These are phyloP conservation scores for Engraulis encrasicolus DNA, from an alignment of 2,113 vertebrate genomes.

Conservation along the genomic window DNA sequence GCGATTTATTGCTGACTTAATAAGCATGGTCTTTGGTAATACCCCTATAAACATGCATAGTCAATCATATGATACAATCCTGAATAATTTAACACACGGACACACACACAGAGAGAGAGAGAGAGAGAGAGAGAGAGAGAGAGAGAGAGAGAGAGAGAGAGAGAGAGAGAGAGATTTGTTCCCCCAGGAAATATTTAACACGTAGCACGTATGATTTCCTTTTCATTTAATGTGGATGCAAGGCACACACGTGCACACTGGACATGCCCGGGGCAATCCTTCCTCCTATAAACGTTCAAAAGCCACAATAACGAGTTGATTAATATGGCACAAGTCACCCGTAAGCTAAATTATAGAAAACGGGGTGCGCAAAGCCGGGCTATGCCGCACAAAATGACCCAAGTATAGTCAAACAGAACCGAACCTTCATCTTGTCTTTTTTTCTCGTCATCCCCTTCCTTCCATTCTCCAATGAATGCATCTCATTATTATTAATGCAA, in stretches of 20 bases:
- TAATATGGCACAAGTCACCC: neutral
- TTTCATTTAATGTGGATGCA: neutral
- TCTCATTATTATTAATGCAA: neutral
- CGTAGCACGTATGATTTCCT: neutral
- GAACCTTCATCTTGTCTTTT: neutral
- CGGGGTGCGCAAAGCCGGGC: neutral
- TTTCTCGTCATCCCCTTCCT: neutral
- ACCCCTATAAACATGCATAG: neutral
- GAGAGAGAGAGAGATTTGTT: neutral
- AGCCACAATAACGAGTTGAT: neutral
- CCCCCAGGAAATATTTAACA: neutral
- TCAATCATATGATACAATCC: neutral
- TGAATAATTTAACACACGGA: neutral
- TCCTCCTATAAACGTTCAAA: neutral
- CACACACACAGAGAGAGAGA: neutral
- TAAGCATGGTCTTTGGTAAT: neutral
- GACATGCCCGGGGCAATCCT: neutral
- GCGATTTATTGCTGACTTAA: neutral
- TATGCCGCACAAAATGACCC: neutral
- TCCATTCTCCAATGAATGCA: neutral
- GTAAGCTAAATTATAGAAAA: slow-evolving; percentile 3
- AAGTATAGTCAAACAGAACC: neutral
- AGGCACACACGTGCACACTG: neutral
- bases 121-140: neutral
- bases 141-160: neutral